Evolutionary conservation across 2,113 vertebrate species (phyloP).

Genomic region (Crotalus viridis): DNA sequence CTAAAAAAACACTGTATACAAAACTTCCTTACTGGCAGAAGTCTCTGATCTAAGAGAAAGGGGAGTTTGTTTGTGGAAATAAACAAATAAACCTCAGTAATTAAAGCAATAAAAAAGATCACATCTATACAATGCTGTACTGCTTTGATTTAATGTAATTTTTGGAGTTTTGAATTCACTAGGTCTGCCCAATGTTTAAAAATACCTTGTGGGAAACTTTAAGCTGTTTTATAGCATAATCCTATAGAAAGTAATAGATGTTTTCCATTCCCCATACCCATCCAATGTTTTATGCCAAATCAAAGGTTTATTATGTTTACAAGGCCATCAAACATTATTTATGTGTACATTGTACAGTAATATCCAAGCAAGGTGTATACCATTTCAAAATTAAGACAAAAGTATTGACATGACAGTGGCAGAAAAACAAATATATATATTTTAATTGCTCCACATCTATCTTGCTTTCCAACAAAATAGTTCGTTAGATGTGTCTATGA

Average conservation of each 20-base stretch:
- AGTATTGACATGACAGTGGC: constrained; percentile 44
- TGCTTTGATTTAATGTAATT: constrained; percentile 14
- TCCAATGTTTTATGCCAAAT: constrained; percentile 23
- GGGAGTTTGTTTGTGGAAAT: background rate
- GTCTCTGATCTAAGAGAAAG: background rate
- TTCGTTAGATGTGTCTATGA: constrained; percentile 30
- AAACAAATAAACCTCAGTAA: constrained; percentile 24
- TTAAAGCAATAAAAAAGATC: background rate
- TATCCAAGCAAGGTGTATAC: constrained; percentile 34
- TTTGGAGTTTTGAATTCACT: constrained; percentile 31
- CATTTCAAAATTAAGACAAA: constrained; percentile 22
- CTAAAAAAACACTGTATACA: background rate
- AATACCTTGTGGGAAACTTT: constrained; percentile 15
- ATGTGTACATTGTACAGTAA: constrained; percentile 31
- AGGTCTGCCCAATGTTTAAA: constrained; percentile 31
- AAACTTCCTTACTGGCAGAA: background rate
- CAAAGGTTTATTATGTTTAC: background rate
- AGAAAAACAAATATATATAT: constrained; percentile 41
- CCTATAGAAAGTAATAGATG: constrained; percentile 18
- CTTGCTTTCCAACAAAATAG: constrained; percentile 25
- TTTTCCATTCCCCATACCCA: constrained; percentile 35
- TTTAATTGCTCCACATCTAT: constrained; percentile 7
- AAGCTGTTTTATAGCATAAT: constrained; percentile 21
- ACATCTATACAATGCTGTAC: background rate
- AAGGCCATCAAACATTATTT: background rate